These are phyloP conservation scores for Drosophila saltans DNA, from an alignment of 1,140 invertebrate species.

Conservation along the genomic window DNA sequence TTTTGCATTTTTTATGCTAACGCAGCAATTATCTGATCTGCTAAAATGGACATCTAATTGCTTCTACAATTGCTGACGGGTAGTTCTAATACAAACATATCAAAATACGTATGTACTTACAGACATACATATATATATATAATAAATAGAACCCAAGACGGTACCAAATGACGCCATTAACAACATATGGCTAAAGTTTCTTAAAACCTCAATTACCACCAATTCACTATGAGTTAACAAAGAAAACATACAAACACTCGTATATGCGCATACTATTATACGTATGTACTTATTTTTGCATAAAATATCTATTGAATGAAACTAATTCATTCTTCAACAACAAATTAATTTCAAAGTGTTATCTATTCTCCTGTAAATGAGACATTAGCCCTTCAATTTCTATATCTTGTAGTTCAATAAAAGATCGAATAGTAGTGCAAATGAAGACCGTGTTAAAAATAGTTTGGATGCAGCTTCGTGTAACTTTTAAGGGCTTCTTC, in stretches of 20 bases:
- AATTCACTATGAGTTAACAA: constrained; percentile 40
- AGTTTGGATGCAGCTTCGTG: too few species aligned
- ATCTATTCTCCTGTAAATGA: too few species aligned
- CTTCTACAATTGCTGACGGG: constrained; percentile 46
- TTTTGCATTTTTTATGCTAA: constrained; percentile 18
- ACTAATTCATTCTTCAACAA: too few species aligned
- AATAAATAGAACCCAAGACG: not conserved
- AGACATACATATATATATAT: not conserved
- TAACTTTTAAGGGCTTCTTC: too few species aligned
- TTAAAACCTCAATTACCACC: constrained; percentile 44
- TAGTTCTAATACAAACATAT: not conserved
- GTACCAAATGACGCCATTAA: constrained; percentile 49
- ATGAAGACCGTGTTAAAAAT: too few species aligned
- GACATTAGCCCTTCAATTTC: too few species aligned
- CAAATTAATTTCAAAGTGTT: too few species aligned
- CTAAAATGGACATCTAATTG: constrained; percentile 26
- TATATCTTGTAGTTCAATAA: too few species aligned
- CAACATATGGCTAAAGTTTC: constrained; percentile 52
- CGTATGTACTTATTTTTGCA: not conserved
- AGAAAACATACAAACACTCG: constrained; percentile 11
- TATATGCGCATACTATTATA: not conserved
- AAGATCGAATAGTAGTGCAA: too few species aligned
- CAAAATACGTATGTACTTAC: not conserved
- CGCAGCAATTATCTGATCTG: constrained; percentile 22
- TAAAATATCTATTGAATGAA: too few species aligned